Percentiles rank a stretch among this genome's conserved stretches.
Conservation (phyloP, 1,140 invertebrate species). For the Mercenaria mercenaria region DNA sequence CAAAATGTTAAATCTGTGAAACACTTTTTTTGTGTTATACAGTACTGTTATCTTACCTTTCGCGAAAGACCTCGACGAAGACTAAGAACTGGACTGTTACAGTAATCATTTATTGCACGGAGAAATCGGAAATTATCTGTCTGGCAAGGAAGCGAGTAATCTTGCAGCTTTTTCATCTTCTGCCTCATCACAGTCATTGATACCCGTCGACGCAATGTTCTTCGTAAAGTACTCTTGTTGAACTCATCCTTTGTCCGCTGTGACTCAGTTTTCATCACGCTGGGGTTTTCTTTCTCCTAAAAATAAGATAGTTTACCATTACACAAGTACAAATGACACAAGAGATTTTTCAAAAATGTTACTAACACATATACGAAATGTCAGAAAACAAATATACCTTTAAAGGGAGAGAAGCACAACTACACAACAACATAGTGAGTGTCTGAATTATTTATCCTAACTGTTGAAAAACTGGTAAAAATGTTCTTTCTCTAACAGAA, state of each 20-base stretch:
- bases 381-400: too few species aligned
- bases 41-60: too few species aligned
- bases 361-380: too few species aligned
- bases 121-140: slow-evolving; percentile 56
- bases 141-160: slow-evolving; percentile 58
- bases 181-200: slow-evolving; percentile 55
- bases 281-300: slow-evolving; percentile 50
- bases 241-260: not conserved
- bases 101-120: slow-evolving; percentile 24
- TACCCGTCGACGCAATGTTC: slow-evolving; percentile 43
- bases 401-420: slow-evolving; percentile 2
- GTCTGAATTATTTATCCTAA: not conserved
- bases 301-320: not conserved
- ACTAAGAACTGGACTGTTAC: slow-evolving; percentile 54
- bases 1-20: too few species aligned
- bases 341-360: too few species aligned
- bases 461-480: not conserved
- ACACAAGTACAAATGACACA: too few species aligned
- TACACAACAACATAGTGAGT: not conserved
- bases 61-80: not conserved
- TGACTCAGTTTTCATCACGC: not conserved
- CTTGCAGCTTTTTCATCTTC: slow-evolving; percentile 63
- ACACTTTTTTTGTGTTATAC: too few species aligned
- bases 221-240: slow-evolving; percentile 35
- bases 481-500: too few species aligned